Base-by-base conservation (phyloP, 2,888 invertebrate genomes). In the Toxonevra muliebris region DNA sequence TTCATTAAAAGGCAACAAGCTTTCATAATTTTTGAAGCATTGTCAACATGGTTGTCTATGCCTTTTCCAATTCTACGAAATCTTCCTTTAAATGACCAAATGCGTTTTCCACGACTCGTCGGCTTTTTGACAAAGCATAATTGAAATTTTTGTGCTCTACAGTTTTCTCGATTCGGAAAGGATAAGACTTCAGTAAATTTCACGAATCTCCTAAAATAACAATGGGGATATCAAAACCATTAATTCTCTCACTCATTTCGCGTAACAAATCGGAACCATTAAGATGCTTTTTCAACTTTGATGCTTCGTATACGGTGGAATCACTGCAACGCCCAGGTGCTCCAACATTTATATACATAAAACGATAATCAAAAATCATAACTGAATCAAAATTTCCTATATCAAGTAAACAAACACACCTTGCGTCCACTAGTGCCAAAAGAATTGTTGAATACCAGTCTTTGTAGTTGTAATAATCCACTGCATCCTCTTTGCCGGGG, bases 391-490 rank as follows among this genome's bases (percentile, higher is more conserved):
- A 48, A 19, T 30, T 65, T 65, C 9, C 63, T n/a, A n/a, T n/a
- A n/a, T n/a, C n/a, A n/a, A n/a, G n/a, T n/a, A n/a, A n/a, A n/a
- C n/a, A n/a, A n/a, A n/a, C n/a, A n/a, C n/a, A n/a, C n/a, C n/a
- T n/a, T n/a, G n/a, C n/a, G n/a, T n/a, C n/a, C n/a, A n/a, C 67
- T 54, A 65, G 30, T 30, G 71, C 69, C 8, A 72, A 63, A 15
- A 72, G 58, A 45, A 72, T 54, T 4, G 61, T 68, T 12, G 68
- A 72, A 59, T 70, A 67, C 70, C 72, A 72, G 15, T 65, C 68
- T 64, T 68, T 66, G 30, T 58, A 69, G 12, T 70, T 72, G 30
- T 54, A 62, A 42, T 69, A 71, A 58, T 71, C 68, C 1, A 45
- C 48, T 15, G 68, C 66, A n/a, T 70, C 59, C 53, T 54, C 42